These are phyloP conservation scores for Camponotus pennsylvanicus DNA, from an alignment of 1,140 invertebrate species.

Conservation along the genomic window DNA sequence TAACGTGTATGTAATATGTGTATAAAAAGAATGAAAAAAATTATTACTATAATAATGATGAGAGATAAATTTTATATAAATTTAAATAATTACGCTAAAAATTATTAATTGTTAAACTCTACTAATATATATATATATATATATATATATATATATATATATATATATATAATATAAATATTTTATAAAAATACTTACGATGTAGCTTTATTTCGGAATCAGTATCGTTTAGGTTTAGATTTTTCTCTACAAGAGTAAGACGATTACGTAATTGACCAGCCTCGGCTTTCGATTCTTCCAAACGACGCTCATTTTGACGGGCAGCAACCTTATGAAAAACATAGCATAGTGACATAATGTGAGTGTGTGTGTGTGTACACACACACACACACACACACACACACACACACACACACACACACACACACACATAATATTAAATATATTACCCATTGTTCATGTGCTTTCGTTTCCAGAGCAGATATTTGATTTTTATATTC, in stretches of 20 bases:
- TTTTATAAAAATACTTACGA: constrained; percentile 81
- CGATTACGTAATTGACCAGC: constrained; percentile 91
- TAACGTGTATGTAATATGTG: background rate
- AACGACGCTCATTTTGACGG: constrained; percentile 90
- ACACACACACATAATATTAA: constrained; percentile 23
- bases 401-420: background rate
- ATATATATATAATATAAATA: background rate
- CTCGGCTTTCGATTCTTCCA: constrained; percentile 92
- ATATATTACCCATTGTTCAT: constrained; percentile 90
- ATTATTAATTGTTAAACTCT: background rate
- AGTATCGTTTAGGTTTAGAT: constrained; percentile 84
- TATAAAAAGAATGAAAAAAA: background rate
- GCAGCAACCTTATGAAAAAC: constrained; percentile 87
- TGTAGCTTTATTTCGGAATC: constrained; percentile 83
- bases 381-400: background rate
- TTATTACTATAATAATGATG: constrained; percentile 8
- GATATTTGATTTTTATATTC: constrained; percentile 92
- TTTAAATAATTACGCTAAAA: background rate
- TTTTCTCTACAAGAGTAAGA: constrained; percentile 88
- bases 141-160: too few species aligned
- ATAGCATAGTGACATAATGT: background rate
- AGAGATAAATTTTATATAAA: background rate
- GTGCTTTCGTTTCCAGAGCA: constrained; percentile 91
- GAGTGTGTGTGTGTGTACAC: background rate
- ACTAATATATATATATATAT: background rate